Percentiles rank a stretch among this genome's conserved stretches.
Conservation (phyloP, 2,888 invertebrate genomes). For the Cylindroiulus punctatus region DNA sequence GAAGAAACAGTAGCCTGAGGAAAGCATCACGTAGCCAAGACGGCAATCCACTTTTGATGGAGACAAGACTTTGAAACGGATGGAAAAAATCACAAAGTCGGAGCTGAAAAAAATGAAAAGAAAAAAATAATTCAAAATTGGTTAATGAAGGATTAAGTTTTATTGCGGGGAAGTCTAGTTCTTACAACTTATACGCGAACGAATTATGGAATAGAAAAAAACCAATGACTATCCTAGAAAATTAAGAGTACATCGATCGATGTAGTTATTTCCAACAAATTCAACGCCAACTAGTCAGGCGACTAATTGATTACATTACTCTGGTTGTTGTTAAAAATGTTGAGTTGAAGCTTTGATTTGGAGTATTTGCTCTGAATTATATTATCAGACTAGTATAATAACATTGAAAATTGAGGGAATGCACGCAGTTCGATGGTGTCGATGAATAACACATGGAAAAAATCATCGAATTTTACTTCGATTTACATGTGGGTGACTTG, state of each 20-base stretch:
- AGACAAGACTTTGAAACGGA: constrained; percentile 56
- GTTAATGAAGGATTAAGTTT: background rate
- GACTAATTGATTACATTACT: background rate
- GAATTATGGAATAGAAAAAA: background rate
- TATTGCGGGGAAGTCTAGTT: background rate
- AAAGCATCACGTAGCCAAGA: constrained; percentile 67
- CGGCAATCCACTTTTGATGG: constrained; percentile 47
- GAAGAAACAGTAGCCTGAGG: constrained; percentile 80
- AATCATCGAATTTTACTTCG: no score
- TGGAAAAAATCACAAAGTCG: constrained; percentile 57
- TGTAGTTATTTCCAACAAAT: background rate
- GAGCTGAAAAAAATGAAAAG: constrained; percentile 54
- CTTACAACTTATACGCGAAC: background rate
- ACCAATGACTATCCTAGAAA: constrained; percentile 4
- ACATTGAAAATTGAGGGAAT: no score
- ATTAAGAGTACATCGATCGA: constrained; percentile 25
- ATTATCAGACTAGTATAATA: no score
- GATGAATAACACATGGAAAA: no score
- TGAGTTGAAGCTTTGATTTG: background rate
- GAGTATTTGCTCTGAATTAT: no score
- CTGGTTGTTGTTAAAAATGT: background rate
- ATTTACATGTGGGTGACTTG: no score
- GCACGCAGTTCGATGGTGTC: no score
- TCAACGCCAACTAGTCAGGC: background rate
- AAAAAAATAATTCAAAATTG: background rate